Conservation (phyloP, 2,797 vertebrate genomes). For the Channa striata region DNA sequence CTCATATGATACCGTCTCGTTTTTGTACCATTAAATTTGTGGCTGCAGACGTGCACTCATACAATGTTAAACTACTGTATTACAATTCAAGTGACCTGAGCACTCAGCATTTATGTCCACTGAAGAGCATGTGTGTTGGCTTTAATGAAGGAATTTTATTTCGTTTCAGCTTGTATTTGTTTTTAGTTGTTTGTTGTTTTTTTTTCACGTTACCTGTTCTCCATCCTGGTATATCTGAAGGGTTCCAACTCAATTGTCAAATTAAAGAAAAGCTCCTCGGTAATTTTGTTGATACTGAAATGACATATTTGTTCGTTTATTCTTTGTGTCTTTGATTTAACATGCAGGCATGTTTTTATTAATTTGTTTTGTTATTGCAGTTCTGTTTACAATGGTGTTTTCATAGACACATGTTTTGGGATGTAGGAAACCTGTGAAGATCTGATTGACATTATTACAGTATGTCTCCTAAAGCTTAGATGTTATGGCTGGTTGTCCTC, state of each 20-base stretch:
- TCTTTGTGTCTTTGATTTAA: conserved; percentile 77
- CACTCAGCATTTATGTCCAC: conserved; percentile 54
- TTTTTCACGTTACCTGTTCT: conserved; percentile 20
- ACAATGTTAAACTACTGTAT: conserved; percentile 74
- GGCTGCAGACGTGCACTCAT: conserved; percentile 69
- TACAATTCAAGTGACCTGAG: conserved; percentile 71
- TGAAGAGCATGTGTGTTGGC: conserved; percentile 50
- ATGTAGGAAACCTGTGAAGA: conserved; percentile 34
- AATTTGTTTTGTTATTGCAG: conserved; percentile 26
- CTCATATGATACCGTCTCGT: conserved; percentile 39
- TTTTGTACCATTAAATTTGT: conserved; percentile 58
- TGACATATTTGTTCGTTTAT: conserved; percentile 50
- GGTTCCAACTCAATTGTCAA: conserved; percentile 20
- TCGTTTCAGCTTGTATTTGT: conserved; percentile 17
- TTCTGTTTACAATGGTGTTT: conserved; percentile 33
- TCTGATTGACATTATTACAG: conserved; percentile 46
- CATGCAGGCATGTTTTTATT: conserved; percentile 88
- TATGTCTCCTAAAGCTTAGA: conserved; percentile 38
- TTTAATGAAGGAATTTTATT: conserved; percentile 63
- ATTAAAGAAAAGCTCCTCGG: conserved; percentile 46
- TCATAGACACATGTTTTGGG: conserved; percentile 54
- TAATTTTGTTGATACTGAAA: conserved; percentile 58
- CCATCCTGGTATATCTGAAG: conserved; percentile 11
- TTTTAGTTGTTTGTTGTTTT: conserved; percentile 14
- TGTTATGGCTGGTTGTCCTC: neutral